Conservation (phyloP, 2,888 invertebrate genomes). For the Hoplodrina ambigua region DNA sequence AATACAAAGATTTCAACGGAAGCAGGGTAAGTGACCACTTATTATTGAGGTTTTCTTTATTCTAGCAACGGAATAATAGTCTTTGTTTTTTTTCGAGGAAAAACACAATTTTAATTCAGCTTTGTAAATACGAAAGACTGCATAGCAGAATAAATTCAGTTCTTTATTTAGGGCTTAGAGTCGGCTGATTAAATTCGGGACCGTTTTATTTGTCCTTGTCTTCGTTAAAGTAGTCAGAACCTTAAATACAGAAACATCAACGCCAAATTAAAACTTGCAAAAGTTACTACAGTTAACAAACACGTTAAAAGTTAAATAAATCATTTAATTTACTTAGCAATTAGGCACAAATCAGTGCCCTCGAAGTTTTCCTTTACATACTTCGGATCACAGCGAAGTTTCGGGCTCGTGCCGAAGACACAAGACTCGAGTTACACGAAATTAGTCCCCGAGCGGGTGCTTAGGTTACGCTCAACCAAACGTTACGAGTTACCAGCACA, state of each 20-base stretch:
- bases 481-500: conserved; percentile 3
- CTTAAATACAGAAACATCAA: conserved; percentile 17
- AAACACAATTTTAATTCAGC: conserved; percentile 21
- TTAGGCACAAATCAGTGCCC: conserved; percentile 67
- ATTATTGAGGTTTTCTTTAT: conserved; percentile 30
- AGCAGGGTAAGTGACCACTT: conserved; percentile 91
- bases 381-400: conserved; percentile 61
- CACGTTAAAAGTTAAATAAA: conserved; percentile 58
- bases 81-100: conserved; percentile 27
- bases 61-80: conserved; percentile 6
- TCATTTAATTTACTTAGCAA: conserved; percentile 70
- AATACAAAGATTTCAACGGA: conserved; percentile 94
- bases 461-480: conserved; percentile 62
- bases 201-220: conserved; percentile 11
- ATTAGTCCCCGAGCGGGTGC: conserved; percentile 75
- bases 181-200: conserved; percentile 40
- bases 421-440: conserved; percentile 69
- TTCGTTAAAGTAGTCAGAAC: conserved; percentile 17
- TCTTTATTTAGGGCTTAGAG: conserved; percentile 44
- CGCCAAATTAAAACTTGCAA: conserved; percentile 43
- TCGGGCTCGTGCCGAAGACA: conserved; percentile 56
- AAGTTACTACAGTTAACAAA: conserved; percentile 47
- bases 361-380: conserved; percentile 67
- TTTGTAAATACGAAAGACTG: conserved; percentile 35
- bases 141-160: conserved; percentile 40